Base-by-base conservation (phyloP, 2,797 vertebrate genomes). In the Glossophaga mutica region DNA sequence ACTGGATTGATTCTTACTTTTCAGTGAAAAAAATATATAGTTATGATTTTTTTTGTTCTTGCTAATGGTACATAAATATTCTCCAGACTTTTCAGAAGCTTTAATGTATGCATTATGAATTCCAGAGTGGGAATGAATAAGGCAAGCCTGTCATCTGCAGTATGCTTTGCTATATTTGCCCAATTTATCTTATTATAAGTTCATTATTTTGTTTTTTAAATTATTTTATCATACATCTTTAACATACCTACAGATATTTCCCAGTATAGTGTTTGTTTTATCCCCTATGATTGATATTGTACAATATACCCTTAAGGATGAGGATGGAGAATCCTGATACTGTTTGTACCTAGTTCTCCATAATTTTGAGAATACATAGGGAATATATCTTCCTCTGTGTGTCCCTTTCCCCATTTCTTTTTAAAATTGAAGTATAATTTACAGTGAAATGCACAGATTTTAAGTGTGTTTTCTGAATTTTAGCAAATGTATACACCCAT, bases 351-450 rank as follows among this genome's bases (percentile, higher is more conserved):
- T 81, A 65, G 6, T 48, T 78, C 39, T 87, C 18, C 48, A 42
- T 78, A 65, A 73, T 52, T 59, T 71, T 84, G 50, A 84, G 70
- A 55, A 7, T 11, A 37, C 9, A 26, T 42, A 39, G n/a, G 52
- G 22, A 37, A 26, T 39, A 16, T 79, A 34, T 55, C 24, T 78
- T 81, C 9, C 16, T 68, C 10, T 87, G 0, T 74, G 7, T 46
- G 48, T 77, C 11, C 4, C 78, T 48, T 22, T 26, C 57, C 62
- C 32, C 16, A 24, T 19, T 84, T 34, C 42, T 24, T 90, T 87
- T 87, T 65, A 65, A 59, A 82, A 48, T 82, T 77, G 59, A 86
- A 89, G 26, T 92, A n/a, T 83, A 83, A 57, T 62, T 86, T 92
- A 82, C 4, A 84, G 52, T 50, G 65, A 96, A 73, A 87, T 70